Evolutionary conservation across 53 echinoderm and acorn worm species (phyloP).

Genomic region (Luidia sarsii): DNA sequence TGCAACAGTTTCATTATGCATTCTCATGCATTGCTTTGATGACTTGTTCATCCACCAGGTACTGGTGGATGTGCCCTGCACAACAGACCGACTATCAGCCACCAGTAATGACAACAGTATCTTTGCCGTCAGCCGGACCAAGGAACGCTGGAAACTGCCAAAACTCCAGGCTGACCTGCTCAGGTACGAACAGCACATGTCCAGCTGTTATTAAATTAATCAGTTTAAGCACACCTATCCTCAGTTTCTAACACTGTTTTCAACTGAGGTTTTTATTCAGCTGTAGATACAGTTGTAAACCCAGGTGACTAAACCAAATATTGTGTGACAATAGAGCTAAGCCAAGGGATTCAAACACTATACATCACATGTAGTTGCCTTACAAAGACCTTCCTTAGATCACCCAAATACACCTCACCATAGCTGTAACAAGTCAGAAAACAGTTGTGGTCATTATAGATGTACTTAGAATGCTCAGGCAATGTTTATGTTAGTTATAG

Average conservation of each 20-base stretch:
- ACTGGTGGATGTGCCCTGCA: slow-evolving; percentile 94
- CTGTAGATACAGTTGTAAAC: background rate
- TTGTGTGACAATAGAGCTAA: too few species aligned
- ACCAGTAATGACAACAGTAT: slow-evolving; percentile 71
- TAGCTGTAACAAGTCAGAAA: too few species aligned
- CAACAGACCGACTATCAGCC: slow-evolving; percentile 76
- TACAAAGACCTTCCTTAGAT: background rate
- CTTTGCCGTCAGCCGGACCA: slow-evolving; percentile 66
- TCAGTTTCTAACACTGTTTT: background rate
- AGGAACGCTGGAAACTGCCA: slow-evolving; percentile 82
- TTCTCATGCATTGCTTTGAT: background rate
- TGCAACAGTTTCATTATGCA: too few species aligned
- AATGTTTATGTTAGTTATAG: too few species aligned
- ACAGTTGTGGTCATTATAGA: too few species aligned
- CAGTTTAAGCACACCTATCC: background rate
- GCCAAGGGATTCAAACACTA: too few species aligned
- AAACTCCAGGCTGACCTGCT: slow-evolving; percentile 76
- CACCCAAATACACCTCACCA: background rate
- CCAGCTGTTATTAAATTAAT: background rate
- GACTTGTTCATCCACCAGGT: slow-evolving; percentile 56
- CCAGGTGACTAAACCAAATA: background rate
- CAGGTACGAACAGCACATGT: slow-evolving; percentile 41
- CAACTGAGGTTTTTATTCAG: background rate
- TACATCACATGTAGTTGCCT: too few species aligned
- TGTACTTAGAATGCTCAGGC: too few species aligned